phyloP scores from a whole-genome alignment of 1,140 invertebrate species.

The Muscidifurax raptorellus region DNA sequence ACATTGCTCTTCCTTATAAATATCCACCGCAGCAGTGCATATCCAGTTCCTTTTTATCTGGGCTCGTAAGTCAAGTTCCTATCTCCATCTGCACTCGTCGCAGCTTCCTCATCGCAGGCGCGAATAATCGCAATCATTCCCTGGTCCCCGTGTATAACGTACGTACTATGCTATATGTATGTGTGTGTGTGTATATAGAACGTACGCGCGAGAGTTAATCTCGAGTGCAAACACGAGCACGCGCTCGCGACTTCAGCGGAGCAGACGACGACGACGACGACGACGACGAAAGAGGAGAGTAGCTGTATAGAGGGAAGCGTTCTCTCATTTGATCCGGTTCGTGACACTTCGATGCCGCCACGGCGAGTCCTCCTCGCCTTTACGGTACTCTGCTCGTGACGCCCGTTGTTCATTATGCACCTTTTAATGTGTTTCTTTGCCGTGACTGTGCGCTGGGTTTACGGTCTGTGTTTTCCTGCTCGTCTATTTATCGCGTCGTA shows the following conservation, averaged over 20 bases:
- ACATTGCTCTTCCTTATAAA: not conserved
- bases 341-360: slow-evolving; percentile 29
- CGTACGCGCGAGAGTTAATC: not conserved
- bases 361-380: not conserved
- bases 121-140: slow-evolving; percentile 16
- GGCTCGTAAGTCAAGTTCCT: not conserved
- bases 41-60: not conserved
- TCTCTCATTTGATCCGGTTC: slow-evolving; percentile 28
- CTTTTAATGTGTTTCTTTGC: not conserved
- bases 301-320: not conserved
- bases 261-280: not conserved
- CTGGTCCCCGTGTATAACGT: not conserved
- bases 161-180: not conserved
- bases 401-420: not conserved
- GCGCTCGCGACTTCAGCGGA: slow-evolving; percentile 25
- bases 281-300: too few species aligned
- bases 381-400: not conserved
- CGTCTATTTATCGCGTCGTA: too few species aligned
- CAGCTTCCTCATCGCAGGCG: not conserved
- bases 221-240: slow-evolving; percentile 7
- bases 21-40: not conserved
- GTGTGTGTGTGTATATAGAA: not conserved
- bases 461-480: too few species aligned
- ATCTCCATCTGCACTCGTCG: not conserved
- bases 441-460: not conserved